Evolutionary conservation across 1,140 invertebrate genomes (phyloP).

Genomic region (Drosophila tropicalis): DNA sequence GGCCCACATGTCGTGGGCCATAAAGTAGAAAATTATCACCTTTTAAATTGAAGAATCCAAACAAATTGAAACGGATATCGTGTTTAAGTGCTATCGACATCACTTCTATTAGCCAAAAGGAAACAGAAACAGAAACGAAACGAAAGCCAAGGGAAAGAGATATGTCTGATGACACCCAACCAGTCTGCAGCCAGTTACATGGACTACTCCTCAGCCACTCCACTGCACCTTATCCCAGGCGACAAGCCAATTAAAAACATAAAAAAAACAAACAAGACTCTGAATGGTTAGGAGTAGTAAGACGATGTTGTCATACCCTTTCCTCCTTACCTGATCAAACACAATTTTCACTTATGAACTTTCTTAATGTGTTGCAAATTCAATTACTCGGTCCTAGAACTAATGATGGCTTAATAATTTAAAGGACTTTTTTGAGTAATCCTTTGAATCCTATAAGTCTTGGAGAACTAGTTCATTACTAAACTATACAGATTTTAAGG

Average conservation of each 20-base stretch:
- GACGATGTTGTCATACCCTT: neutral
- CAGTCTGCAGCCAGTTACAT: slow-evolving; percentile 59
- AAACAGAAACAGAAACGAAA: neutral
- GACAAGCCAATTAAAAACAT: slow-evolving; percentile 81
- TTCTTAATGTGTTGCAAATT: no score
- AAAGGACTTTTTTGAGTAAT: no score
- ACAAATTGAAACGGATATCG: slow-evolving; percentile 83
- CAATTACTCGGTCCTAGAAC: no score
- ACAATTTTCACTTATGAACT: no score
- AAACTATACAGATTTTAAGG: no score
- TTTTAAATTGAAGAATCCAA: slow-evolving; percentile 84
- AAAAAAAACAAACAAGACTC: slow-evolving; percentile 41
- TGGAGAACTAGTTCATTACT: no score
- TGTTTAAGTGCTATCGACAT: slow-evolving; percentile 83
- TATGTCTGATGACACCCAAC: slow-evolving; percentile 49
- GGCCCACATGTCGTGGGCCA: slow-evolving; percentile 83
- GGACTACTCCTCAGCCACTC: slow-evolving; percentile 54
- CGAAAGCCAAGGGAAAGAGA: slow-evolving; percentile 15
- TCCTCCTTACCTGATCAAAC: neutral
- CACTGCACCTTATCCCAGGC: slow-evolving; percentile 26
- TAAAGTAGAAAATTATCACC: slow-evolving; percentile 84
- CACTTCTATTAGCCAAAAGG: slow-evolving; percentile 75
- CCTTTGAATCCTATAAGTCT: no score
- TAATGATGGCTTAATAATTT: no score
- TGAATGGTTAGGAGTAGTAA: neutral